Percentiles rank a stretch among this genome's conserved stretches.
Conservation (phyloP, 2,113 vertebrate species). For the Callipepla californica region DNA sequence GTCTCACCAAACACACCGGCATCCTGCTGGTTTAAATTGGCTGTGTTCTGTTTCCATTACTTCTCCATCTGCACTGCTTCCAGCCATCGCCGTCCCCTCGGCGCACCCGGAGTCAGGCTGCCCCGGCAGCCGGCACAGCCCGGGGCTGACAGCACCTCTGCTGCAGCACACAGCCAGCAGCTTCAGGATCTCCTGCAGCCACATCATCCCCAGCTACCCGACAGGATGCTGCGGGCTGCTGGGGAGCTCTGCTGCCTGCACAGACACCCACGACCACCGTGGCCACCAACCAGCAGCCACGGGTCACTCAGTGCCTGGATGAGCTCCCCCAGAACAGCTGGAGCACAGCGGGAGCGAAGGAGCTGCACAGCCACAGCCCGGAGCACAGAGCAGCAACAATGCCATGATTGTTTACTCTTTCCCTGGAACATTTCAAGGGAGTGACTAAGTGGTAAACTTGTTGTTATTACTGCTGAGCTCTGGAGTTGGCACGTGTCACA, state of each 20-base stretch:
- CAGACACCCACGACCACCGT: background rate
- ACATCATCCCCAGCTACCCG: background rate
- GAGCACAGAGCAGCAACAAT: background rate
- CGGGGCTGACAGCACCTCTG: background rate
- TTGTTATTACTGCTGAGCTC: background rate
- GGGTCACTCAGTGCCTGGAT: too few relatives aligned
- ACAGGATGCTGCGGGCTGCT: background rate
- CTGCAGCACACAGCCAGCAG: background rate
- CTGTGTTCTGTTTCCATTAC: background rate
- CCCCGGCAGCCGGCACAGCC: background rate
- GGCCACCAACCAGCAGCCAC: background rate
- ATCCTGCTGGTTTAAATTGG: background rate
- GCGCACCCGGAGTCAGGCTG: fast-evolving
- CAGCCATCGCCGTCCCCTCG: background rate
- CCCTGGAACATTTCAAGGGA: background rate
- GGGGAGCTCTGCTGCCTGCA: background rate
- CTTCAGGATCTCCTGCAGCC: background rate
- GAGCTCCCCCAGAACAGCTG: background rate
- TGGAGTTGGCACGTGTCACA: fast-evolving
- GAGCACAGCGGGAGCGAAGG: background rate
- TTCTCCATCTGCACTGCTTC: background rate
- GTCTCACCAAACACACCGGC: background rate
- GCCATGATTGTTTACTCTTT: background rate
- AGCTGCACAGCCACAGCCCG: fast-evolving
- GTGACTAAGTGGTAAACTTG: background rate